Evolutionary conservation across 2,888 invertebrate species (phyloP), one percentile per base, ranked within the genome.

Genomic region (Andrena hattorfiana): DNA sequence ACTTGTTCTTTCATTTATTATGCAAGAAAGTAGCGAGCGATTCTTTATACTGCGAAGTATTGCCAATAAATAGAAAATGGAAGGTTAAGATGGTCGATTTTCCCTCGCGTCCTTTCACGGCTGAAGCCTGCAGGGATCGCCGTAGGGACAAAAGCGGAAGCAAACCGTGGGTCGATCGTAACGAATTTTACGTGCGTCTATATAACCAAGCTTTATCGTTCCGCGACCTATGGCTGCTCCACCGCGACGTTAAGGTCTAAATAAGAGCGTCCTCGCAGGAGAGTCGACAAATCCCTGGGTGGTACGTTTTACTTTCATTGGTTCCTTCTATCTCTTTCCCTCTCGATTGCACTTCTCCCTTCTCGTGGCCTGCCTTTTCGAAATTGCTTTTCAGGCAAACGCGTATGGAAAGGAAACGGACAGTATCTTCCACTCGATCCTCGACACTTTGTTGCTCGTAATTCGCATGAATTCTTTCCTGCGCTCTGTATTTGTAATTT

Each of bases 201-300:
- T 91, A 91, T 91, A 91, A 84, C 83, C 89, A 87, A 77, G 63
- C 84, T 86, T 89, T 91, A 92, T 89, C 91, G 91, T 87, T 83
- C 69, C 77, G 88, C 89, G 89, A 90, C 92, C 91, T 91, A 92
- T 92, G 91, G 89, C 82, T 86, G 86, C 81, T 84, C 89, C 85
- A 88, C 89, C 63, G 83, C 84, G 87, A 85, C 87, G 90, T 89
- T 90, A 92, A 91, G 85, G 88, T 90, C 91, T 87, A 90, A 91
- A 91, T 92, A 92, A 92, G 89, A 89, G 85, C 87, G 89, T 91
- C 90, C 89, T 90, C 81, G 89, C 71, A 56, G 51, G 30, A 88
- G 87, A 89, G 88, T 83, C 87, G 86, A 89, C 87, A 90, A 90
- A 91, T 92, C 91, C 92, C 91, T 79, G 76, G 89, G 51, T 49